Evolutionary conservation across 2,797 vertebrate species (phyloP).

Genomic region (Heterohyrax brucei): DNA sequence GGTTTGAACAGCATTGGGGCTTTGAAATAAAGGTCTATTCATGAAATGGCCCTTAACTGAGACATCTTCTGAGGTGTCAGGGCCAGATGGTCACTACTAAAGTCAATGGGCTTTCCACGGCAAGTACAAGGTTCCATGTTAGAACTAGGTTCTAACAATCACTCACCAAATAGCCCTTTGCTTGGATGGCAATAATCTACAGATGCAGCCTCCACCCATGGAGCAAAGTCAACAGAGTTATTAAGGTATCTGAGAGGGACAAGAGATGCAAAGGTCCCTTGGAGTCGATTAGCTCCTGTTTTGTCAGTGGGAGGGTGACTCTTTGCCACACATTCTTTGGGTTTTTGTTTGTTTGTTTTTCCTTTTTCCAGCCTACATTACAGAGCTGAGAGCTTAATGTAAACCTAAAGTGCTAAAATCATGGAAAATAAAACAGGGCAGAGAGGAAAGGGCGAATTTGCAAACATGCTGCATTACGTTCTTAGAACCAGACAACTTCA

Average conservation of each 20-base stretch:
- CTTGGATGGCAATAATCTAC: background rate
- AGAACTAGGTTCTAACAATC: constrained; percentile 54
- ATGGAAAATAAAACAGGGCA: constrained; percentile 48
- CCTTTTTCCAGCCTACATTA: constrained; percentile 13
- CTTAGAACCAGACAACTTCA: constrained; percentile 51
- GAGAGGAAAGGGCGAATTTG: constrained; percentile 57
- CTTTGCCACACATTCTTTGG: background rate
- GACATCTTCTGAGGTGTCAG: constrained; percentile 58
- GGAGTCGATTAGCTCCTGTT: background rate
- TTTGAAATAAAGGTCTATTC: constrained; percentile 74
- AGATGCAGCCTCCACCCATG: background rate
- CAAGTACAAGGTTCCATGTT: background rate
- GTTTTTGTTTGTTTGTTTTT: background rate
- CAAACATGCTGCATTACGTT: constrained; percentile 59
- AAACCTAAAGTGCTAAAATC: constrained; percentile 66
- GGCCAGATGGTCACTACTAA: constrained; percentile 73
- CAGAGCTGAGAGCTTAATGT: constrained; percentile 34
- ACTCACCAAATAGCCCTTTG: background rate
- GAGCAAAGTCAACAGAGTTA: constrained; percentile 53
- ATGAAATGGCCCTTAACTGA: constrained; percentile 59
- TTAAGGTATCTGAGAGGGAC: constrained; percentile 17
- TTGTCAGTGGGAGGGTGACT: constrained; percentile 19
- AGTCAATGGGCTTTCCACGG: constrained; percentile 68
- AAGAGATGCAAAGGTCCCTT: constrained; percentile 19
- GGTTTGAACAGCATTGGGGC: constrained; percentile 54